Conservation (phyloP, 2,888 invertebrate genomes). For the Eurytoma adleriae region DNA sequence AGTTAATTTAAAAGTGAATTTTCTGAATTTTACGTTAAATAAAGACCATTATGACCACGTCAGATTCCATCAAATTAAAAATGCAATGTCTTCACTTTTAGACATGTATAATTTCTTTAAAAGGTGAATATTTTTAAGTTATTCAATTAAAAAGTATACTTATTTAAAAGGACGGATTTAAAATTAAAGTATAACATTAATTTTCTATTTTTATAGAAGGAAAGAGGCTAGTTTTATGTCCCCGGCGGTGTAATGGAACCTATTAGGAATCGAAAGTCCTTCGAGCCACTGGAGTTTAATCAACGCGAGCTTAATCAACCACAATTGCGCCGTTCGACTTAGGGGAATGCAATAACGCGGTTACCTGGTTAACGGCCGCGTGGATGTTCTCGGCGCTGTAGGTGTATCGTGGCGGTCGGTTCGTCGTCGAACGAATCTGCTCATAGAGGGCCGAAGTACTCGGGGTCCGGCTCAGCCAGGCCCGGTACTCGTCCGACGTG, state of each 20-base stretch:
- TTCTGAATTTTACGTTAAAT: too few species aligned
- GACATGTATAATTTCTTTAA: too few species aligned
- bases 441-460: slow-evolving; percentile 96
- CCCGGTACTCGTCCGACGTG: slow-evolving; percentile 94
- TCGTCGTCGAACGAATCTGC: slow-evolving; percentile 89
- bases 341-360: background rate
- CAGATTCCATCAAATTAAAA: too few species aligned
- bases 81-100: too few species aligned
- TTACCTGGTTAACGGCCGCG: slow-evolving; percentile 89
- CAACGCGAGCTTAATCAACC: background rate
- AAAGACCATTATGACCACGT: too few species aligned
- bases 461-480: slow-evolving; percentile 93
- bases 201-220: too few species aligned
- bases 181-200: too few species aligned
- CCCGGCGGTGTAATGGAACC: background rate
- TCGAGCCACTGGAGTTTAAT: background rate
- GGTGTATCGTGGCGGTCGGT: slow-evolving; percentile 86
- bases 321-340: too few species aligned
- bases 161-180: too few species aligned
- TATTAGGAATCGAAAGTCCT: slow-evolving; percentile 5
- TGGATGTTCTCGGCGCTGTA: slow-evolving; percentile 96
- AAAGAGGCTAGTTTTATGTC: background rate
- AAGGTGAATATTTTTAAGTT: too few species aligned
- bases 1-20: too few species aligned
- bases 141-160: too few species aligned